Evolutionary conservation across 1,140 invertebrate genomes (phyloP).

Genomic region (Chironomus striatipennis): DNA sequence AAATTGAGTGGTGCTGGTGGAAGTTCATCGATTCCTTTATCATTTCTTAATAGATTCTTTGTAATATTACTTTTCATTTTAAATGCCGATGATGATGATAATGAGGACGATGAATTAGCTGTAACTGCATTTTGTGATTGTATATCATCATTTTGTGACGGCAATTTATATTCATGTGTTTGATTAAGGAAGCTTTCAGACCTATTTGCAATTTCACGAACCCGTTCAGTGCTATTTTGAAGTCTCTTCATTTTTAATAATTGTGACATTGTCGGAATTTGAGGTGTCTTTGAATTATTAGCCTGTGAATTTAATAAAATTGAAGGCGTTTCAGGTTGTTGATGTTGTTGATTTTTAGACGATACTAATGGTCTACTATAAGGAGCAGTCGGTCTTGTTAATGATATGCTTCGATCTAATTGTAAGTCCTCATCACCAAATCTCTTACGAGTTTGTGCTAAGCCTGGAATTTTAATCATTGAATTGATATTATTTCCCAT

Average conservation of each 20-base stretch:
- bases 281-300: slow-evolving; percentile 43
- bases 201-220: slow-evolving; percentile 51
- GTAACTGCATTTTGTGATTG: neutral
- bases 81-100: neutral
- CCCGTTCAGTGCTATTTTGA: slow-evolving; percentile 51
- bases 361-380: slow-evolving; percentile 28
- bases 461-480: slow-evolving; percentile 29
- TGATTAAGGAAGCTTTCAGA: slow-evolving; percentile 39
- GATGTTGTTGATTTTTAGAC: slow-evolving; percentile 24
- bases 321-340: slow-evolving; percentile 26
- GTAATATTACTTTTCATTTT: slow-evolving; percentile 21
- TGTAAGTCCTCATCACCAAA: slow-evolving; percentile 28
- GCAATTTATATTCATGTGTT: slow-evolving; percentile 35
- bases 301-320: slow-evolving; percentile 26
- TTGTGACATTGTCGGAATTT: slow-evolving; percentile 48
- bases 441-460: slow-evolving; percentile 30
- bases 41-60: slow-evolving; percentile 27
- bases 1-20: slow-evolving; percentile 45
- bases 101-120: neutral
- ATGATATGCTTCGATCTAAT: slow-evolving; percentile 26
- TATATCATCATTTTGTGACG: slow-evolving; percentile 13
- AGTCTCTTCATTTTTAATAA: slow-evolving; percentile 51
- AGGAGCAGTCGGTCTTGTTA: slow-evolving; percentile 27
- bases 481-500: slow-evolving; percentile 46
- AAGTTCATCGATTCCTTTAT: slow-evolving; percentile 39